Conservation (phyloP, 2,888 invertebrate species). For the Standfussiana lucernea region DNA sequence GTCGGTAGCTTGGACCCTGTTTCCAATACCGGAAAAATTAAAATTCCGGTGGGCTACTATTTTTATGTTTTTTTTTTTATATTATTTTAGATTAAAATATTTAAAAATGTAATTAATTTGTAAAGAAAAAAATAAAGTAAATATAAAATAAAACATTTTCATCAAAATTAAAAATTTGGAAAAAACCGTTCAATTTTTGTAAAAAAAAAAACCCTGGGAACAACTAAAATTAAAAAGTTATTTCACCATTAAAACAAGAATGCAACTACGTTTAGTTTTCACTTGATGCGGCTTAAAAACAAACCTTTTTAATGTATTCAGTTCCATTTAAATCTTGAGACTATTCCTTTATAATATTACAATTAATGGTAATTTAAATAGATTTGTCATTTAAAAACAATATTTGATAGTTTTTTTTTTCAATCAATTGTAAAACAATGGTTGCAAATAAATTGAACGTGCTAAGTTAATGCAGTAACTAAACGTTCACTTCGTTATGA, state of each 20-base stretch:
- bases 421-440: background rate
- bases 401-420: background rate
- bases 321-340: background rate
- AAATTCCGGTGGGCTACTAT: no score
- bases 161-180: background rate
- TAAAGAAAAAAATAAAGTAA: no score
- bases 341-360: background rate
- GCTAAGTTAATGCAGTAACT: constrained; percentile 64
- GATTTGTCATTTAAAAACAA: background rate
- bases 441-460: constrained; percentile 2
- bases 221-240: background rate
- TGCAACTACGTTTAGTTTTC: constrained; percentile 35
- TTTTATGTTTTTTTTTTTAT: no score
- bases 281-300: background rate
- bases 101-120: no score
- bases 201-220: constrained; percentile 13
- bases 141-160: background rate
- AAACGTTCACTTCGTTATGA: constrained; percentile 85
- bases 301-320: background rate
- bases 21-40: no score
- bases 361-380: background rate
- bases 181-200: background rate
- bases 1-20: no score
- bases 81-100: no score
- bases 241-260: constrained; percentile 21